Evolutionary conservation across 1,140 invertebrate species (phyloP), one percentile per base, ranked within the genome.

Genomic region (Tyrophagus putrescentiae): DNA sequence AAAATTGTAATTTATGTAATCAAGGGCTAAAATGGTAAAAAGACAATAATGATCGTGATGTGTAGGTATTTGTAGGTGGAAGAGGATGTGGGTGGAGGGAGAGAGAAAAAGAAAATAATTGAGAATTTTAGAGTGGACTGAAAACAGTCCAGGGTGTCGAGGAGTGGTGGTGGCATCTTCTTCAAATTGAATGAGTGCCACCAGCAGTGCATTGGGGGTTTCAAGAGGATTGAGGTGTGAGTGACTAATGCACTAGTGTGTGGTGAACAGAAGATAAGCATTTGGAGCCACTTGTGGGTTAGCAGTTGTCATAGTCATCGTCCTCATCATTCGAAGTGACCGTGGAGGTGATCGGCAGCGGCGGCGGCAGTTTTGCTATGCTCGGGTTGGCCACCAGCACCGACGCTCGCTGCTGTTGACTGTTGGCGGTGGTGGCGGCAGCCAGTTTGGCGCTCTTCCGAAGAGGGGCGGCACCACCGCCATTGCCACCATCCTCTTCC

Each of bases 301-400:
- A 27, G 27, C 3, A 16, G 23, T 59, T 48, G 18, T 59, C 57
- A 48, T 59, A 42, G 4, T 45, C 57, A 29, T 7, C 39, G 4
- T 59, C 57, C 23, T 59, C 57, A 4, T 44, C 28, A 9, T 7
- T 13, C 6, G 56, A 16, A 45, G 28, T 48, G 23, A 39, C 13
- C n/a, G 36, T 13, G 13, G 36, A 34, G 21, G 52, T 7, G 6
- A 21, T 42, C 6, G 11, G 7, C 13, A 32, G n/a, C 6, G 52
- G n/a, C 7, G 52, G 6, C 11, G 28, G 7, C 7, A 54, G n/a
- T n/a, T n/a, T n/a, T n/a, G n/a, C n/a, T n/a, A n/a, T n/a, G n/a
- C n/a, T 54, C 6, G 52, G 29, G 23, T 48, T 52, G 32, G 31
- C 31, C 56, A 57, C 11, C 31, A 9, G 31, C 18, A 33, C 11